Evolutionary conservation across 2,888 invertebrate species (phyloP), one percentile per base, ranked within the genome.

Genomic region (Griposia aprilina): DNA sequence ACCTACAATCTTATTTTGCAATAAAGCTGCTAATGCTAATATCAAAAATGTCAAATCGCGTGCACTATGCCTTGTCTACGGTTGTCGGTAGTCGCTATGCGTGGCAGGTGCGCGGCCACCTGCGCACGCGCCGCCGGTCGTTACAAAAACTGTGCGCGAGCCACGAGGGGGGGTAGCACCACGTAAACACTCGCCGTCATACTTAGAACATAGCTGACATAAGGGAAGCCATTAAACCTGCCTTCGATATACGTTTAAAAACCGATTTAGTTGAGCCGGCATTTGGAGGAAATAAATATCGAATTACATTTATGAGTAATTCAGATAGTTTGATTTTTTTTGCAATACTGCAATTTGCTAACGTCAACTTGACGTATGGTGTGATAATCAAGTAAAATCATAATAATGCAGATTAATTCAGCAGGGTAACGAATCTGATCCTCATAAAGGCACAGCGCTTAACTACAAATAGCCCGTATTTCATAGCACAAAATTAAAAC

Each of bases 81-180:
- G 90, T 88, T 85, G 91, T 91, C 92, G 85, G 91, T 91, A 83
- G 89, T 89, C 89, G 89, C 90, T 95, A 87, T 96, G 95, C 93
- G 89, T 94, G 92, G 97, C 97, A 95, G 97, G 96, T 95, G 97
- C 95, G 89, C 93, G 83, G 93, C 89, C 96, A 97, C 96, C 96
- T 97, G 96, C 96, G 96, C 96, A 94, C 95, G 96, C 93, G 95
- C 93, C 93, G 94, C 76, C 87, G 89, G 83, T 92, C 94, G 95
- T 95, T 95, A 95, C 95, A 95, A 95, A 95, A 96, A 95, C 94
- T 91, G 87, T 90, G 92, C 92, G 90, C 91, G 90, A 89, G 89
- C 90, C 90, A 91, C 90, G 92, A 92, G 92, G 91, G 92, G 82
- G 85, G 84, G 84, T 85, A 85, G 82, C 85, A 83, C 89, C 89